Conservation (phyloP, 2,888 invertebrate genomes). For the Calameuta idolon region DNA sequence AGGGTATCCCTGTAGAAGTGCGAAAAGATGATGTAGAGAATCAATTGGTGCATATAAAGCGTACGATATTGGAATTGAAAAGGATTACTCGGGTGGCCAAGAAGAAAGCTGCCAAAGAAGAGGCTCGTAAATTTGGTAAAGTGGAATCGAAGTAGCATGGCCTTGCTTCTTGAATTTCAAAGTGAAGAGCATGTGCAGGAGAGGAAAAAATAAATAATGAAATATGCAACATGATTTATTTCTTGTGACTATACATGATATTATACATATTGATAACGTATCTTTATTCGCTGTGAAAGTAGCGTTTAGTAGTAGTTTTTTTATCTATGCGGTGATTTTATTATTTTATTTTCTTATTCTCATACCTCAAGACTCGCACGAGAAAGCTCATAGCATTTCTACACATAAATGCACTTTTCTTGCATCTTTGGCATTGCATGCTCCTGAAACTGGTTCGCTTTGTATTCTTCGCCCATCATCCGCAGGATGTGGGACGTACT, state of each 20-base stretch:
- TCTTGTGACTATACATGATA: neutral
- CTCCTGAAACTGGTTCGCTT: neutral
- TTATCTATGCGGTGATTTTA: neutral
- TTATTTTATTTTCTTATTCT: neutral
- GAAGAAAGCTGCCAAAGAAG: slow-evolving; percentile 64
- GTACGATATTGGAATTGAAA: slow-evolving; percentile 71
- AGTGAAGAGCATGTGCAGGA: neutral
- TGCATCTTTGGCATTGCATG: neutral
- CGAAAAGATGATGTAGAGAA: slow-evolving; percentile 71
- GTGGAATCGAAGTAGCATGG: neutral
- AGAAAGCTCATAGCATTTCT: neutral
- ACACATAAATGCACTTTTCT: neutral
- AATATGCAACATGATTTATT: neutral
- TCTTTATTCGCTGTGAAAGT: neutral
- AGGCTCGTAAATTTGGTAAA: neutral
- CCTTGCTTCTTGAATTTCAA: neutral
- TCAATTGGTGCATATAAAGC: slow-evolving; percentile 74
- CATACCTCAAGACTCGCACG: neutral
- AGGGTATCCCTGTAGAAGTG: slow-evolving; percentile 64
- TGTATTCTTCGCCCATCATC: neutral
- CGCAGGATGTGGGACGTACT: neutral
- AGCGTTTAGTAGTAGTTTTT: no score
- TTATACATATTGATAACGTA: neutral
- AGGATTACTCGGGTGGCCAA: slow-evolving; percentile 69
- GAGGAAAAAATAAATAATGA: neutral